phyloP scores from a whole-genome alignment of 2,113 vertebrate genomes.

The Calyptomena viridis region DNA sequence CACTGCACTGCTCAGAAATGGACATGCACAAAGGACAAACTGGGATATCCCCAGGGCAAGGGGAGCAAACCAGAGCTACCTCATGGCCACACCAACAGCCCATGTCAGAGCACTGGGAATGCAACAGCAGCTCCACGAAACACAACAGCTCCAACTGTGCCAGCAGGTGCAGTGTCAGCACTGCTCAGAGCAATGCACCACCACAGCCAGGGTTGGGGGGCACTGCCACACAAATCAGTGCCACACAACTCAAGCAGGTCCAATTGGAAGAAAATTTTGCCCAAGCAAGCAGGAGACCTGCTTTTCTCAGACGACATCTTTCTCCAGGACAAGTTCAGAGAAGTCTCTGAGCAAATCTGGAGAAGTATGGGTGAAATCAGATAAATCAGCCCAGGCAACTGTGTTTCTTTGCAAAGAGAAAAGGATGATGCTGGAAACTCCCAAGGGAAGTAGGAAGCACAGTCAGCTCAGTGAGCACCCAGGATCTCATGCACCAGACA shows the following conservation, averaged over 20 bases:
- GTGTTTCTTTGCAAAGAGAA: neutral
- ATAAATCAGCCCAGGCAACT: neutral
- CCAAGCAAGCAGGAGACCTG: neutral
- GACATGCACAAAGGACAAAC: neutral
- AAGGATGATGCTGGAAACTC: neutral
- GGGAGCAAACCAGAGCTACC: neutral
- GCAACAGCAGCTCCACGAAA: neutral
- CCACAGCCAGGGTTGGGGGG: accelerated
- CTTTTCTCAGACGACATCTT: neutral
- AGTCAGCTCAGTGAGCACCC: neutral
- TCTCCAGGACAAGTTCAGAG: neutral
- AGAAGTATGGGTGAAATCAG: neutral
- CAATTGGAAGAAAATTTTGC: neutral
- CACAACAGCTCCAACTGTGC: neutral
- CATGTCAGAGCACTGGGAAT: accelerated
- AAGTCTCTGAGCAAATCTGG: neutral
- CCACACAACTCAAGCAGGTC: neutral
- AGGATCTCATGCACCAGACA: neutral
- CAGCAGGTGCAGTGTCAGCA: accelerated
- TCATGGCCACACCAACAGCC: neutral
- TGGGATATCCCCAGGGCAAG: neutral
- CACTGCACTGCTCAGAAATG: neutral
- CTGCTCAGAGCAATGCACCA: neutral
- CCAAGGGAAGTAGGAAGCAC: neutral
- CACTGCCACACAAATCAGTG: neutral